A percentile compares a stretch with the other conserved stretches of the same genome.
Evolutionary conservation across 2,797 vertebrate genomes (phyloP).

Genomic region (Dryobates pubescens): DNA sequence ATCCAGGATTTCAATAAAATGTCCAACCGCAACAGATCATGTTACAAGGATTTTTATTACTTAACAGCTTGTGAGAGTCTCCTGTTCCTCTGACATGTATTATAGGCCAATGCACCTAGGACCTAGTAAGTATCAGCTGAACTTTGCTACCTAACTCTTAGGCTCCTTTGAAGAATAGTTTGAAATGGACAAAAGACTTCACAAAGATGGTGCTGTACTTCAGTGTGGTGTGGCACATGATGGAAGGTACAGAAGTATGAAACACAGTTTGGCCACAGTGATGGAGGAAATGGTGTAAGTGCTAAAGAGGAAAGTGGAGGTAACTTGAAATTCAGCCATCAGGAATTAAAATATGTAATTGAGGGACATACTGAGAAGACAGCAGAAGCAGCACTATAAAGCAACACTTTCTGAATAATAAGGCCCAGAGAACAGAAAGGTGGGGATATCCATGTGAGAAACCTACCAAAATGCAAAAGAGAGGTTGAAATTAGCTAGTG

Average conservation of each 20-base stretch:
- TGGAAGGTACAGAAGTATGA: background rate
- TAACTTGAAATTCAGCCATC: background rate
- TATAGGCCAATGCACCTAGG: background rate
- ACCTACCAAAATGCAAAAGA: background rate
- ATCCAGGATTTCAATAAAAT: conserved; percentile 69
- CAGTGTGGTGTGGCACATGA: background rate
- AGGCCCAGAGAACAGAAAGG: background rate
- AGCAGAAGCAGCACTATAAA: background rate
- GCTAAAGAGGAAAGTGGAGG: background rate
- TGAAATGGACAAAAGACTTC: background rate
- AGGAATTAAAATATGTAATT: background rate
- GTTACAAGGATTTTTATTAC: conserved; percentile 34
- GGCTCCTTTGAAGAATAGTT: background rate
- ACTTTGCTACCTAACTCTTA: background rate
- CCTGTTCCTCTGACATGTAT: conserved; percentile 23
- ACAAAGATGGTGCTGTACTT: background rate
- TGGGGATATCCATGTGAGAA: background rate
- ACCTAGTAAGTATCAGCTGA: background rate
- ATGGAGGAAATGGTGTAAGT: accelerated
- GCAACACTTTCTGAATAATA: background rate
- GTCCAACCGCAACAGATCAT: conserved; percentile 47
- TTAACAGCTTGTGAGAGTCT: conserved; percentile 51
- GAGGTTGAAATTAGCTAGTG: background rate
- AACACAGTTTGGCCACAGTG: background rate
- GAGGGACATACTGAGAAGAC: background rate